Evolutionary conservation across 1,140 invertebrate genomes (phyloP).

Genomic region (Ooceraea biroi): DNA sequence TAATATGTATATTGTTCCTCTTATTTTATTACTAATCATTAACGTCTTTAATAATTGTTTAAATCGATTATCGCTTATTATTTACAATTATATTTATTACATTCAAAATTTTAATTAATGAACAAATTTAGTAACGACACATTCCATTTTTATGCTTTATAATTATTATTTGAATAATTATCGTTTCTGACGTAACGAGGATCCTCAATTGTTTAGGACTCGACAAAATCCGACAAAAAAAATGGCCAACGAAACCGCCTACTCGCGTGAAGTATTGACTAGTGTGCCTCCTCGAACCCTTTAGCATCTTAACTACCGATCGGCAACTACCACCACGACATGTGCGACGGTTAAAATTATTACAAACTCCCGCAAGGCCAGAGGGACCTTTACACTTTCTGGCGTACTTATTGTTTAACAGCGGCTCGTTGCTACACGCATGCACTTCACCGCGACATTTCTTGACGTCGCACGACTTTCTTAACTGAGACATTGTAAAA

Average conservation of each 20-base stretch:
- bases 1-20: background rate
- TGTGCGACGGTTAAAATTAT: conserved; percentile 30
- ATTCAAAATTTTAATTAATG: conserved; percentile 12
- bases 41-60: background rate
- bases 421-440: background rate
- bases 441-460: conserved; percentile 18
- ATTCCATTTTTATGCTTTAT: background rate
- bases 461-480: background rate
- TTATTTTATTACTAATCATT: background rate
- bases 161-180: background rate
- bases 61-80: background rate
- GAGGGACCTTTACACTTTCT: conserved; percentile 53
- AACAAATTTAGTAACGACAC: background rate
- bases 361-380: conserved; percentile 50
- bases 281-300: background rate
- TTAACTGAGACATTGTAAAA: too few species aligned
- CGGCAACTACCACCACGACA: conserved; percentile 17
- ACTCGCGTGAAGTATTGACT: conserved; percentile 18
- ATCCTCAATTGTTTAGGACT: background rate
- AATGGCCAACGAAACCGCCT: background rate
- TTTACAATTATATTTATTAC: background rate
- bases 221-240: background rate
- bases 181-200: background rate
- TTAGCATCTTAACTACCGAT: conserved; percentile 16
- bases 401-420: background rate